Percentiles rank a stretch among this genome's conserved stretches.
These are phyloP conservation scores for Nibea albiflora DNA, from an alignment of 2,113 vertebrate species.

Conservation along the genomic window DNA sequence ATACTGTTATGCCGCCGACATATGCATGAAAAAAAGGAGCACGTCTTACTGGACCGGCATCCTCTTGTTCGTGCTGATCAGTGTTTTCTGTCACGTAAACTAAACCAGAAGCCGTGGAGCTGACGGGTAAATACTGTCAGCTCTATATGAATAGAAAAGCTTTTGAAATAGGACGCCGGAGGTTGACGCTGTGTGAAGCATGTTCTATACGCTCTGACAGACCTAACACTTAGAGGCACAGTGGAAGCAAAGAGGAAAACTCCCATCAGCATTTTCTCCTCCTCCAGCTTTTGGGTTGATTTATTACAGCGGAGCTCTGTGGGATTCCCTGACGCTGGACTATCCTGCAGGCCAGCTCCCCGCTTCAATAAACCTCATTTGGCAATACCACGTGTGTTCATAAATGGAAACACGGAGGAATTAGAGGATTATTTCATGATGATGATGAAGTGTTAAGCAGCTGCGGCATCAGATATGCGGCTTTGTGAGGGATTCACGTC, in stretches of 20 bases:
- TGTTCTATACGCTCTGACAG: constrained; percentile 66
- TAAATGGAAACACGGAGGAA: constrained; percentile 29
- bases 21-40: constrained; percentile 1
- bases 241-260: constrained; percentile 69
- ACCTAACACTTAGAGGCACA: constrained; percentile 57
- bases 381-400: constrained; percentile 21
- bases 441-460: constrained; percentile 18
- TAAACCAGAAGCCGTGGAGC: constrained; percentile 16
- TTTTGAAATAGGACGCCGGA: constrained; percentile 50
- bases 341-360: constrained; percentile 59
- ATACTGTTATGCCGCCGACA: neutral
- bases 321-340: constrained; percentile 76
- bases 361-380: constrained; percentile 48
- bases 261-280: constrained; percentile 80
- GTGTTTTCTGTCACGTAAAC: constrained; percentile 16
- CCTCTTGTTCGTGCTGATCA: constrained; percentile 1
- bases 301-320: constrained; percentile 69
- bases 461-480: constrained; percentile 25
- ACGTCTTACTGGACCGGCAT: constrained; percentile 1
- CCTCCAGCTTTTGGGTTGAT: constrained; percentile 75
- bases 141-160: constrained; percentile 31
- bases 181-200: constrained; percentile 54
- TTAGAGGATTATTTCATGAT: constrained; percentile 31
- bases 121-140: constrained; percentile 44
- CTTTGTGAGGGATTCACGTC: constrained; percentile 16